Evolutionary conservation across 2,797 vertebrate species (phyloP).

Genomic region (Sciurus vulgaris): DNA sequence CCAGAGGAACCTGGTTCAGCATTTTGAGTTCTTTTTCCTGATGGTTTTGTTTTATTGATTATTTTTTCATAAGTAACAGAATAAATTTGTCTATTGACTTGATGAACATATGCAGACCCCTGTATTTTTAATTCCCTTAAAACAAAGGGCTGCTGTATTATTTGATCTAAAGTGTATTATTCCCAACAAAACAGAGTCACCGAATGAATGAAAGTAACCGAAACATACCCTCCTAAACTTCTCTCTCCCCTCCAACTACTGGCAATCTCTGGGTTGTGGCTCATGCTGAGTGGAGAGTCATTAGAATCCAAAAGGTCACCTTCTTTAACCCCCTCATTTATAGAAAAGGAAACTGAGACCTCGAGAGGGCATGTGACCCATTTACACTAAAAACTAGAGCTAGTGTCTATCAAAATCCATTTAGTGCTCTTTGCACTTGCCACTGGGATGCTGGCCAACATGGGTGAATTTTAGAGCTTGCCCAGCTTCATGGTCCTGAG

Average conservation of each 20-base stretch:
- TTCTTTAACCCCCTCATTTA: background rate
- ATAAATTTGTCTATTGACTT: background rate
- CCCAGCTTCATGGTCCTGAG: background rate
- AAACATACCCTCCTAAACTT: background rate
- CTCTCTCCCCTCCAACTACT: no score
- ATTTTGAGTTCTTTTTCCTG: constrained; percentile 35
- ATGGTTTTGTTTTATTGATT: constrained; percentile 27
- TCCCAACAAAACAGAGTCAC: background rate
- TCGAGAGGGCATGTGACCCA: background rate
- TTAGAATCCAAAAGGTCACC: background rate
- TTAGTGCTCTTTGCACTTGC: background rate
- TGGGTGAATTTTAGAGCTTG: background rate
- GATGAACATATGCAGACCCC: background rate
- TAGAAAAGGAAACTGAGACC: background rate
- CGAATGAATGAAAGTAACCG: background rate
- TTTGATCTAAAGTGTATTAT: background rate
- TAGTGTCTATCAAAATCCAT: background rate
- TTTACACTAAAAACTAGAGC: background rate
- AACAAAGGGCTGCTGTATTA: background rate
- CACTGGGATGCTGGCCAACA: fast-evolving
- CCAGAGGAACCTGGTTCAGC: background rate
- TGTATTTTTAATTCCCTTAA: background rate
- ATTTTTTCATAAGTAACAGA: background rate
- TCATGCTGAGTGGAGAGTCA: background rate
- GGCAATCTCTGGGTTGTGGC: background rate